phyloP scores from a whole-genome alignment of 2,113 vertebrate genomes.

The Tachysurus vachellii region DNA sequence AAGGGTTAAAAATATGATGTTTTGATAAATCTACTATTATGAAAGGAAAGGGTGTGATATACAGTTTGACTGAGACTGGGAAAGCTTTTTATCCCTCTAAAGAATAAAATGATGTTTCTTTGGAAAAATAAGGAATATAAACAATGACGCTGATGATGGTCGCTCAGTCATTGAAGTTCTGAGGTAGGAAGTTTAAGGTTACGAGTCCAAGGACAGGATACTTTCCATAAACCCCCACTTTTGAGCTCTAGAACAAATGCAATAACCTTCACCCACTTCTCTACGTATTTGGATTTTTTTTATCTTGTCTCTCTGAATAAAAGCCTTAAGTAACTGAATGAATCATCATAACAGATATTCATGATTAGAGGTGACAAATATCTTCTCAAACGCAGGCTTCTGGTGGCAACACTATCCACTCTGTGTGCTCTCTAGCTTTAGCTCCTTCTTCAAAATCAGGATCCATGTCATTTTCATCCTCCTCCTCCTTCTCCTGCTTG shows the following conservation, averaged over 20 bases:
- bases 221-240: neutral
- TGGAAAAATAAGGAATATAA: neutral
- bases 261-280: neutral
- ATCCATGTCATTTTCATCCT: constrained; percentile 28
- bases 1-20: neutral
- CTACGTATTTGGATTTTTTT: neutral
- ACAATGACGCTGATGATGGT: neutral
- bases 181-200: neutral
- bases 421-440: constrained; percentile 17
- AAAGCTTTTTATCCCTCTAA: neutral
- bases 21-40: neutral
- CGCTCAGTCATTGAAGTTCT: neutral
- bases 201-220: neutral
- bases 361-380: neutral
- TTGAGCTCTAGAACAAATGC: neutral
- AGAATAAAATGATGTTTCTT: neutral
- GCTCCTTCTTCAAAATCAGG: constrained; percentile 52
- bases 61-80: neutral
- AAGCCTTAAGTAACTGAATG: neutral
- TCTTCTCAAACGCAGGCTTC: constrained; percentile 44
- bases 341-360: neutral
- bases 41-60: neutral
- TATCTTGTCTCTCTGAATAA: neutral
- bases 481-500: constrained; percentile 56
- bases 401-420: constrained; percentile 42